These are phyloP conservation scores for Bombus consobrinus DNA, from an alignment of 1,140 invertebrate genomes.

Conservation along the genomic window DNA sequence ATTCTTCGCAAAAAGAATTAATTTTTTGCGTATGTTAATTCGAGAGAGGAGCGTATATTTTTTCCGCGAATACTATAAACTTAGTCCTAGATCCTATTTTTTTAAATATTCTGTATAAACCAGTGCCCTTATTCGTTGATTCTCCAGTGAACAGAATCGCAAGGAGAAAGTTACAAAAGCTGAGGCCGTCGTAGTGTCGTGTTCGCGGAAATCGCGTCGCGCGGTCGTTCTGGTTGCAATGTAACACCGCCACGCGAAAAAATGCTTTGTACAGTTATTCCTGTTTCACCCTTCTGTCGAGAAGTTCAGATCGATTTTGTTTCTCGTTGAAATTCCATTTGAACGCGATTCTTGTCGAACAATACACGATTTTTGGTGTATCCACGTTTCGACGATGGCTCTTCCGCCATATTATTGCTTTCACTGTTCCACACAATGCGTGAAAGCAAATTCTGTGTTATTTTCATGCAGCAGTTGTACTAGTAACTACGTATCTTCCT, in stretches of 20 bases:
- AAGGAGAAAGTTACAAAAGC: constrained; percentile 21
- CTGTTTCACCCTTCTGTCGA: background rate
- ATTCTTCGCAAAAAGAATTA: no score
- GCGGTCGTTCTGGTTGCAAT: constrained; percentile 40
- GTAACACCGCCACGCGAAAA: background rate
- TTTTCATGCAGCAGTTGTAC: no score
- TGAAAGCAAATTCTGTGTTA: no score
- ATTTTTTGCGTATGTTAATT: no score
- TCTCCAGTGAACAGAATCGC: background rate
- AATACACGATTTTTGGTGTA: background rate
- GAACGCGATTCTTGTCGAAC: background rate
- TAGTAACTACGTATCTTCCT: no score
- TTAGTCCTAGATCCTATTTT: no score
- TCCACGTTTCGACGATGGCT: background rate
- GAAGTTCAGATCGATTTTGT: background rate
- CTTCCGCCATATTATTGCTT: background rate
- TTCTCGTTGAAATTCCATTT: background rate
- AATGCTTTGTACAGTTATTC: constrained; percentile 15
- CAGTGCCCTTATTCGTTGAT: background rate
- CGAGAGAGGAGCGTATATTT: no score
- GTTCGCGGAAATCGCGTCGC: constrained; percentile 30
- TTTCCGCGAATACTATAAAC: no score
- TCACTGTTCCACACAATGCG: background rate
- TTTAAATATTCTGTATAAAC: background rate
- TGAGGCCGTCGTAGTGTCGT: background rate